phyloP scores from a whole-genome alignment of 2,113 vertebrate genomes.

The Cervus canadensis region DNA sequence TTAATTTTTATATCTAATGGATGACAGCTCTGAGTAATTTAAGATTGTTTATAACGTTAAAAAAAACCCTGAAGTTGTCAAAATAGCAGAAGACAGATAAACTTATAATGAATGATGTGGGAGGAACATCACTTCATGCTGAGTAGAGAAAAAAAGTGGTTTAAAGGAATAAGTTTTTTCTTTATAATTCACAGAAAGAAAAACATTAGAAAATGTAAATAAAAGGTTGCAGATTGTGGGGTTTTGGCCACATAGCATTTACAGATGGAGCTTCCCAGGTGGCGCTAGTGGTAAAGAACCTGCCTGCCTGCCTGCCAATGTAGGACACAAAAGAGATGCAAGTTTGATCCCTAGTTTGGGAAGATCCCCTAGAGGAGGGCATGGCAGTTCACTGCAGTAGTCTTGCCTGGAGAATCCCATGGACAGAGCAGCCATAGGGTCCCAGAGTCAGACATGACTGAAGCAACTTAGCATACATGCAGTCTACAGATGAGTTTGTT shows the following conservation, averaged over 20 bases:
- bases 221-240: not conserved
- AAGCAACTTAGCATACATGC: not conserved
- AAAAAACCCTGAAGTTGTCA: constrained; percentile 40
- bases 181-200: constrained; percentile 14
- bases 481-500: not conserved
- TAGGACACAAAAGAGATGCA: not conserved
- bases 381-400: not conserved
- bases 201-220: not conserved
- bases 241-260: not conserved
- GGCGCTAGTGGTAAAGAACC: not conserved
- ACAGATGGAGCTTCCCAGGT: not conserved
- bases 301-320: not conserved
- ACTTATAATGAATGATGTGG: constrained; percentile 26
- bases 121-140: not conserved
- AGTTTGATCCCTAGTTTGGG: not conserved
- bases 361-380: not conserved
- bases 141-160: not conserved
- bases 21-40: constrained; percentile 58
- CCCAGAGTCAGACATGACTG: not conserved
- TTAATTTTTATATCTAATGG: constrained; percentile 62
- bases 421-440: not conserved
- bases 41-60: constrained; percentile 55
- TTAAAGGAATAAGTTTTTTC: not conserved
- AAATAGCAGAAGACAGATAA: constrained; percentile 52
- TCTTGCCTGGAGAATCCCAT: not conserved